Evolutionary conservation across 2,113 vertebrate genomes (phyloP).

Genomic region (Xiphias gladius): DNA sequence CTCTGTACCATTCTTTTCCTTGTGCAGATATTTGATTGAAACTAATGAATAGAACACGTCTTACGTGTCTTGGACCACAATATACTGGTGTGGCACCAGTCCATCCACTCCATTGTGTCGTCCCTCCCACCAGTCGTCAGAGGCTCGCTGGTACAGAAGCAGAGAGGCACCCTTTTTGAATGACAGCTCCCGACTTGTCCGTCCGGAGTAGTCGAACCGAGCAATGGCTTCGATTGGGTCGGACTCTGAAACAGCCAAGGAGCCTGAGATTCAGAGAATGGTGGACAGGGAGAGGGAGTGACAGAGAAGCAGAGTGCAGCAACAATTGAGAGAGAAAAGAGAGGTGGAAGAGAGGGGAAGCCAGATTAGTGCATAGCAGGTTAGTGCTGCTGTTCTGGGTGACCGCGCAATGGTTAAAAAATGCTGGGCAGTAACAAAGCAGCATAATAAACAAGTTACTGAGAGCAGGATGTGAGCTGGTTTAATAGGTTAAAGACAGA

Average conservation of each 20-base stretch:
- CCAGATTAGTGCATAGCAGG: constrained; percentile 72
- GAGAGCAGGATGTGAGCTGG: constrained; percentile 46
- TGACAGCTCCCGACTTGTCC: constrained; percentile 92
- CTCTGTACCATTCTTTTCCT: background rate
- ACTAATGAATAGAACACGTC: constrained; percentile 56
- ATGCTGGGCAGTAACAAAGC: constrained; percentile 34
- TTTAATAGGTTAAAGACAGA: constrained; percentile 35
- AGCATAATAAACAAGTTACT: constrained; percentile 31
- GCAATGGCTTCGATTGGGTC: constrained; percentile 95
- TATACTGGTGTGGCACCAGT: constrained; percentile 96
- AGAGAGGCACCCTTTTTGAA: constrained; percentile 96
- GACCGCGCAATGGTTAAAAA: constrained; percentile 40
- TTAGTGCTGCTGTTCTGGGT: constrained; percentile 68
- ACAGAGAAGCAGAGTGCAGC: constrained; percentile 31
- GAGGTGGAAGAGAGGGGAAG: constrained; percentile 43
- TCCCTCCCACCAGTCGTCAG: constrained; percentile 98
- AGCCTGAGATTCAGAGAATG: constrained; percentile 79
- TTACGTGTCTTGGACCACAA: constrained; percentile 95
- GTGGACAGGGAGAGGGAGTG: constrained; percentile 51
- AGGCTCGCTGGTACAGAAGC: constrained; percentile 92
- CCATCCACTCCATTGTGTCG: constrained; percentile 92
- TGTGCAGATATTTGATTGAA: background rate
- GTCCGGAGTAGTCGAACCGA: constrained; percentile 94
- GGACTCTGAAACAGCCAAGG: constrained; percentile 89
- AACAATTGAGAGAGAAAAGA: constrained; percentile 3